phyloP scores from a whole-genome alignment of 37 sponge, comb jelly and placozoan genomes.

The Ephydatia muelleri region DNA sequence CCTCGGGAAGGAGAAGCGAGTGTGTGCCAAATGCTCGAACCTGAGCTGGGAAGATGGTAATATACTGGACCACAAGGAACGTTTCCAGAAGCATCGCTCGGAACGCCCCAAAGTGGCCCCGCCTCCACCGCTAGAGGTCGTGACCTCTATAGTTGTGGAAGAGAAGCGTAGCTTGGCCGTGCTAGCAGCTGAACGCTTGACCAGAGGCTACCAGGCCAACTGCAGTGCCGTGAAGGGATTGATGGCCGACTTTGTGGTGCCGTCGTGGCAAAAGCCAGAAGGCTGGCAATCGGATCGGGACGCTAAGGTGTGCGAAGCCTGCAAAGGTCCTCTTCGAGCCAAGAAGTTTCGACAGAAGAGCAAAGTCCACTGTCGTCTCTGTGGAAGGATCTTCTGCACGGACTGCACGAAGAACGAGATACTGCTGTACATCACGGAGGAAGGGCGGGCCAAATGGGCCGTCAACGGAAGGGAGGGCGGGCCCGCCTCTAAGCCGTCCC shows the following conservation, averaged over 20 bases:
- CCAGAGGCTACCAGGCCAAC: slow-evolving; percentile 26
- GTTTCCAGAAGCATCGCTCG: slow-evolving; percentile 8
- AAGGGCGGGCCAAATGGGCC: slow-evolving; percentile 37
- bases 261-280: slow-evolving; percentile 47
- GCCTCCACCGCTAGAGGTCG: no score
- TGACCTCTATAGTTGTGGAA: no score
- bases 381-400: slow-evolving; percentile 67
- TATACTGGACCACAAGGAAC: slow-evolving; percentile 9
- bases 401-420: slow-evolving; percentile 44
- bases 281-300: slow-evolving; percentile 31
- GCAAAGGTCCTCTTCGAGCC: slow-evolving; percentile 2
- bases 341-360: background rate
- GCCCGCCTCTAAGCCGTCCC: background rate
- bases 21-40: slow-evolving; percentile 45
- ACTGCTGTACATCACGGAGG: slow-evolving; percentile 37
- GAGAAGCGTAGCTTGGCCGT: background rate
- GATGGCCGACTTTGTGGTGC: slow-evolving; percentile 36
- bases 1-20: slow-evolving; percentile 30
- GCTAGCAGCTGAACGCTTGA: slow-evolving; percentile 17
- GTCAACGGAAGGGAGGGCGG: slow-evolving; percentile 54
- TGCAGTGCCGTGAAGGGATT: background rate
- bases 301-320: slow-evolving; percentile 23
- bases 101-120: background rate
- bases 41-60: background rate
- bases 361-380: slow-evolving; percentile 66